Evolutionary conservation across 1,140 invertebrate species (phyloP).

Genomic region (Trinorchestia longiramus): DNA sequence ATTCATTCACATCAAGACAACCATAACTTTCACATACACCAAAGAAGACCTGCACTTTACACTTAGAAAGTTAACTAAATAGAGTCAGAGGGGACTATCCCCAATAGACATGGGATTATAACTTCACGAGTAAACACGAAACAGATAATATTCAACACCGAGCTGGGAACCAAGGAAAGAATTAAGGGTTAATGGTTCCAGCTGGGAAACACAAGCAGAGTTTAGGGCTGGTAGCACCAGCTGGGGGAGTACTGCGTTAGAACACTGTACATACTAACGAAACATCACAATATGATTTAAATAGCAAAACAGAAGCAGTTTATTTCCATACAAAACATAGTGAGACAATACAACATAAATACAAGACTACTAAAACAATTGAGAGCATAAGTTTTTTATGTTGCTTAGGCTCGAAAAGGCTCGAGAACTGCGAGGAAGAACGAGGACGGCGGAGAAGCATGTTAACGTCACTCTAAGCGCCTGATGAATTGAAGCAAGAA

Average conservation of each 20-base stretch:
- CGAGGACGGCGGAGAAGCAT: background rate
- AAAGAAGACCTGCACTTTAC: background rate
- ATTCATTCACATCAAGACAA: slow-evolving; percentile 31
- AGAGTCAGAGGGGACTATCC: background rate
- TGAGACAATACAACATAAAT: background rate
- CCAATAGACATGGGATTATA: background rate
- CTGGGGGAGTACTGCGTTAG: background rate
- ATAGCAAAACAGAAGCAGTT: background rate
- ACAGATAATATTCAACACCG: no score
- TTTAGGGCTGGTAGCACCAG: background rate
- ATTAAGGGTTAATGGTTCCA: no score
- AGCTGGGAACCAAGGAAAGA: no score
- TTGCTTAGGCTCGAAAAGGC: background rate
- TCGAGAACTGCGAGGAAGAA: background rate
- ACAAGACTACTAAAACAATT: background rate
- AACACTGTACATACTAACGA: background rate
- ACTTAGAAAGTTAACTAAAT: background rate
- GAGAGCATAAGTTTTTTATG: background rate
- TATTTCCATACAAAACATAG: background rate
- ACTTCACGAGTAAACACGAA: no score
- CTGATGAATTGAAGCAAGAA: background rate
- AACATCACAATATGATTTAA: background rate
- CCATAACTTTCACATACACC: slow-evolving; percentile 18
- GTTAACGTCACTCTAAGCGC: no score
- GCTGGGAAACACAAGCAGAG: no score